Base-by-base conservation (phyloP, 2,888 invertebrate genomes). In the Flexamia atlantica region DNA sequence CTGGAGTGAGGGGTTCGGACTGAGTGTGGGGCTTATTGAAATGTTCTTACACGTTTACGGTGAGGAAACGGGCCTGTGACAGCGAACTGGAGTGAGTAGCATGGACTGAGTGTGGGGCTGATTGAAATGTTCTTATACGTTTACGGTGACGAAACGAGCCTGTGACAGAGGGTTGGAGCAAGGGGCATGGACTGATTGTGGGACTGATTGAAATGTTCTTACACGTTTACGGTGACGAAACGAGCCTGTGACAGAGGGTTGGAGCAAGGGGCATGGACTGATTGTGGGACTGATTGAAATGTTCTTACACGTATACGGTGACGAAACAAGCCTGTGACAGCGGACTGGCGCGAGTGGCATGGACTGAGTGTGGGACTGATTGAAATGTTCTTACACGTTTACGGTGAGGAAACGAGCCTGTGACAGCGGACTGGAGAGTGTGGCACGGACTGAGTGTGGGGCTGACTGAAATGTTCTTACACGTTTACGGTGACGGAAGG, bases 161-260 rank as follows among this genome's bases (percentile, higher is more conserved):
- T 76, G 50, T 76, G 76, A 76, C 76, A 76, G 28, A 1, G 28
- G 50, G 17, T n/a, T 68, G 76, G 36, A 36, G 36, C n/a, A n/a
- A n/a, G n/a, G n/a, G n/a, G n/a, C n/a, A n/a, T n/a, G n/a, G n/a
- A n/a, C n/a, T n/a, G n/a, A n/a, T n/a, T n/a, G n/a, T n/a, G n/a
- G n/a, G n/a, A n/a, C 72, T 50, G 76, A 76, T 76, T 76, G 76
- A 76, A 76, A 76, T 76, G 76, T 76, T 76, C 76, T 74, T 76
- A 76, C 76, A 76, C 76, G 50, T 50, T 76, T 25, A 23, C 76
- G 28, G 76, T 76, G 76, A 76, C 76, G 76, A 50, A 23, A 76
- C 53, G 0, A 25, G 68, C 25, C 53, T 76, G 50, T 76, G 76
- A 76, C 76, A 76, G 28, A 1, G 28, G 50, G 17, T n/a, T 68